Base-by-base conservation (phyloP, 2,888 invertebrate species). In the Cephus pulcher region DNA sequence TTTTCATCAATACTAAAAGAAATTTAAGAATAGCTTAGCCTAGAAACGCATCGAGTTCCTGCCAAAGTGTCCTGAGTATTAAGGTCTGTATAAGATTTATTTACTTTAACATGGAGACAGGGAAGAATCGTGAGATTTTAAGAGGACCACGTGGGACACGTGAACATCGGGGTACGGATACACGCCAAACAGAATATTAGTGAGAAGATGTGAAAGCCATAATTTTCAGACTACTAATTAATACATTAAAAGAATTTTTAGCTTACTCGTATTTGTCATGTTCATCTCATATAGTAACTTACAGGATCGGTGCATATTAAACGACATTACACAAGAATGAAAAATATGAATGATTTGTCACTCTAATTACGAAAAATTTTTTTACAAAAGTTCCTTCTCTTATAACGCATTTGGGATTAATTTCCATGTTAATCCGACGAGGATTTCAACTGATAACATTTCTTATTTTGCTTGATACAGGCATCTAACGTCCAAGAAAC, bases 21-120 rank as follows among this genome's bases (percentile, higher is more conserved):
- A 74, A 81, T 80, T 84, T 83, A 73, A 73, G 82, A 79, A 40
- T 81, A 82, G 74, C 80, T 82, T 81, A 83, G 33, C 35, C 76
- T 82, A 85, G 82, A 80, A 77, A 77, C 75, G 77, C 76, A 78
- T 82, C 79, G 79, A 73, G 77, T 85, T 82, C 80, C 80, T 82
- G 81, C 79, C 82, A 81, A 83, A 82, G 80, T 84, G 81, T 87
- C 84, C 84, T 88, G 87, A 88, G 87, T 87, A 88, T 88, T 88
- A 77, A 81, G 76, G 32, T 71, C 71, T 71, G 33, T 23, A 15
- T 34, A 34, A 11, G 32, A 3, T 56, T 56, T 23, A 56, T 56
- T 56, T 56, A 56, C 56, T 56, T 56, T 56, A 56, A 56, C 2
- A 56, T 23, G 23, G 9, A 56, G 56, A 56, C 56, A 23, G 56